Percentiles rank a stretch among this genome's conserved stretches.
Conservation (phyloP, 1,140 invertebrate species). For the Musca domestica region DNA sequence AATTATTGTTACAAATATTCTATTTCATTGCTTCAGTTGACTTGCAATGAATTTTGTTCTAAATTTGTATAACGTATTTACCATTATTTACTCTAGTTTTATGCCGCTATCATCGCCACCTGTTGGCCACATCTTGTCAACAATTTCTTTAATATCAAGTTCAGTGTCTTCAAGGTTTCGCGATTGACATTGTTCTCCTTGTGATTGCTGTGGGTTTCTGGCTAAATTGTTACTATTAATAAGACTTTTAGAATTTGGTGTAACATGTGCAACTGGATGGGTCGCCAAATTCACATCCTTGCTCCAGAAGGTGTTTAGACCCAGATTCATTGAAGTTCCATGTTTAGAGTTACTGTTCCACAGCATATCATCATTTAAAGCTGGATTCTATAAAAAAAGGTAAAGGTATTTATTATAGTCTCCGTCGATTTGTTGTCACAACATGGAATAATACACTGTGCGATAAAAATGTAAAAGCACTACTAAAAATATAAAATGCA, state of each 20-base stretch:
- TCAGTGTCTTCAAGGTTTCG: slow-evolving; percentile 26
- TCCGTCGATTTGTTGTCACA: too few relatives aligned
- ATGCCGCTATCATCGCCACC: slow-evolving; percentile 48
- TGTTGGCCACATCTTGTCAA: slow-evolving; percentile 37
- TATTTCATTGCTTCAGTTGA: too few relatives aligned
- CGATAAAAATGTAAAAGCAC: too few relatives aligned
- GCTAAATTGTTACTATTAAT: neutral
- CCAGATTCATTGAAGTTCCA: neutral
- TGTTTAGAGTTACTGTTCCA: slow-evolving; percentile 18
- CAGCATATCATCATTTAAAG: neutral
- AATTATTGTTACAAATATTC: too few relatives aligned
- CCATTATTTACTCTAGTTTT: slow-evolving; percentile 36
- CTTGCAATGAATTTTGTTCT: neutral
- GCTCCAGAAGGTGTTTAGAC: slow-evolving; percentile 14
- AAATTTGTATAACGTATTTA: slow-evolving; percentile 11
- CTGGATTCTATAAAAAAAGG: neutral
- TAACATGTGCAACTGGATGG: neutral
- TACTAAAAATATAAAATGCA: neutral
- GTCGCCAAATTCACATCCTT: neutral
- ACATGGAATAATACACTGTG: too few relatives aligned
- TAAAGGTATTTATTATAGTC: too few relatives aligned
- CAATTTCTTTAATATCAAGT: slow-evolving; percentile 46
- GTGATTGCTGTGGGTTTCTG: neutral
- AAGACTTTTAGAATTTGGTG: neutral
- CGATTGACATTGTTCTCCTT: neutral